Base-by-base conservation (phyloP, 1,140 invertebrate genomes). In the Brachionus rotundiformis region DNA sequence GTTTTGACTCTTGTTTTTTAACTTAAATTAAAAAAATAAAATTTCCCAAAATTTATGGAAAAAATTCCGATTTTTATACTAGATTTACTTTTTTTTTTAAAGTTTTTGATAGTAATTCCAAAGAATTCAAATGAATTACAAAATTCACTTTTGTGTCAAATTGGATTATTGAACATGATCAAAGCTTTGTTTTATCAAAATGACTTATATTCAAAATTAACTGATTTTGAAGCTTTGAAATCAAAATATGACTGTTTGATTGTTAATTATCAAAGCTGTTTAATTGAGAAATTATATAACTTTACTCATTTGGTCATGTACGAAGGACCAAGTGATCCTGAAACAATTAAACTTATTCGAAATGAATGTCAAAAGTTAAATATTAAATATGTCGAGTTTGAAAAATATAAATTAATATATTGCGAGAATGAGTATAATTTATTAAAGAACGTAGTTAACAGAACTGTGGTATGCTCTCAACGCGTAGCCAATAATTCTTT, bases 221-320 rank as follows among this genome's bases (percentile, higher is more conserved):
- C 7, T 16, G 2, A 71, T 36, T 19, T 71, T 23, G 68, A 73
- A 73, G 13, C 5, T 27, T 44, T 44, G 10, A 73, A 25, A 44
- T 47, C 68, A 44, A 73, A 41, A 11, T 25, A 73, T 73, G 68
- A 73, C 44, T 41, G 36, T 13, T 44, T 73, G 23, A 73, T 73
- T 19, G 19, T 73, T 11, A 25, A 44, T n/a, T 44, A 73, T 44
- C 36, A 25, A 11, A n/a, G 0, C 13, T 8, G 13, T 19, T 23
- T 73, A 25, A 44, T 44, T 16, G 36, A 73, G 25, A 44, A 73
- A 44, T 44, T 73, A 31, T 44, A 3, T 10, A 11, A 44, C 23
- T 73, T 73, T 44, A 73, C 68, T 2, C n/a, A 73, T 73, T 23
- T 73, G 29, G 44, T 73, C 23, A 23, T 27, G 19, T 73, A 44